Percentiles rank a stretch among this genome's conserved stretches.
phyloP scores from a whole-genome alignment of 2,797 vertebrate species.

The Microctenopoma lineatum region DNA sequence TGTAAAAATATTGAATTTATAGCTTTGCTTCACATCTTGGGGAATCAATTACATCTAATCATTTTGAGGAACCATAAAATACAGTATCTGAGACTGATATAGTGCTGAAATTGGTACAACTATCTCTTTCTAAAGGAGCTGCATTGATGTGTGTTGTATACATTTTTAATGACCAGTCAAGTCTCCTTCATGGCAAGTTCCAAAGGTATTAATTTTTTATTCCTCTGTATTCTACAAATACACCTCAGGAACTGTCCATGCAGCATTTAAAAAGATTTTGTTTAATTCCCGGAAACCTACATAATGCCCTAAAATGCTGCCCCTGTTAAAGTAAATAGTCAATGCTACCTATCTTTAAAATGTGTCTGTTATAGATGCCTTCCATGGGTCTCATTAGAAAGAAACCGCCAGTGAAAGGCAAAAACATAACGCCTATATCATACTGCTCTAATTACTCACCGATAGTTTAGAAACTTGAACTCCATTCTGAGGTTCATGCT shows the following conservation, averaged over 20 bases:
- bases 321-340: constrained; percentile 4
- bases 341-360: not conserved
- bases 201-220: constrained; percentile 9
- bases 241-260: constrained; percentile 3
- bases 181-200: constrained; percentile 7
- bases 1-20: not conserved
- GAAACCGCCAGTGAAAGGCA: constrained; percentile 3
- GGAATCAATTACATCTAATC: not conserved
- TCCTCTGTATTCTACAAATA: not conserved
- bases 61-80: not conserved
- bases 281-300: not conserved
- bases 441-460: constrained; percentile 31
- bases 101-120: not conserved
- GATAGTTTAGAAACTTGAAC: constrained; percentile 5
- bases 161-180: constrained; percentile 45
- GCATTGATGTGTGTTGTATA: constrained; percentile 4
- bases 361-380: not conserved
- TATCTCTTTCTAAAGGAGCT: not conserved
- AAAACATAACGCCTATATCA: not conserved
- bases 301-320: not conserved
- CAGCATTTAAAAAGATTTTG: not conserved
- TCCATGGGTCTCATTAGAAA: constrained; percentile 8
- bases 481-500: constrained; percentile 3
- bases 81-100: not conserved
- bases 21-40: not conserved